Conservation (phyloP, 1,140 invertebrate species). For the Megalonaias nervosa region DNA sequence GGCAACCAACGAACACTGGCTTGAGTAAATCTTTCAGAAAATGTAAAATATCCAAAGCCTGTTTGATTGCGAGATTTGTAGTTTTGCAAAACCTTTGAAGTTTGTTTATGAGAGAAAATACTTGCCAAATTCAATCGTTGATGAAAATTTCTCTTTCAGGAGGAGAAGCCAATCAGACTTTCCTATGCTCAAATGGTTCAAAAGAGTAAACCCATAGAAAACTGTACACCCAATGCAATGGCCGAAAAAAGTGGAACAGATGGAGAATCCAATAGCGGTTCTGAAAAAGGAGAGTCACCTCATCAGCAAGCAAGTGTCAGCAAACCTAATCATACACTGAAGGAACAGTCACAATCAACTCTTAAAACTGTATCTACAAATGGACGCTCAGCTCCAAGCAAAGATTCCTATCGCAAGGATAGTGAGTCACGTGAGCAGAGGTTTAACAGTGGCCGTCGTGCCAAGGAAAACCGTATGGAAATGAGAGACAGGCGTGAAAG, state of each 20-base stretch:
- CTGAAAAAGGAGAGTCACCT: conserved; percentile 32
- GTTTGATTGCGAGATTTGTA: no score
- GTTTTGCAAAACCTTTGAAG: no score
- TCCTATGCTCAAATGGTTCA: conserved; percentile 90
- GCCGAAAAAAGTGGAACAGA: conserved; percentile 9
- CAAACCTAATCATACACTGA: conserved; percentile 44
- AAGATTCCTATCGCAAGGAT: conserved; percentile 55
- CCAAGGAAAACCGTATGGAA: conserved; percentile 60
- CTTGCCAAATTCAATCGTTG: no score
- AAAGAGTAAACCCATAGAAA: conserved; percentile 62
- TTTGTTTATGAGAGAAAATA: no score
- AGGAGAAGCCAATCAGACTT: conserved; percentile 72
- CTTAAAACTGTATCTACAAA: conserved; percentile 35
- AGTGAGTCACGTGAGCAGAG: conserved; percentile 47
- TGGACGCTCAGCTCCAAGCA: conserved; percentile 36
- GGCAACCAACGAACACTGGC: no score
- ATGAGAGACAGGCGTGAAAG: conserved; percentile 18
- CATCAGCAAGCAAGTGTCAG: conserved; percentile 17
- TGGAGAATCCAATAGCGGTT: conserved; percentile 15
- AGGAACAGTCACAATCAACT: conserved; percentile 56
- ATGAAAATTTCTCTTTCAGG: conserved; percentile 24
- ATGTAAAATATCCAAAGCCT: no score
- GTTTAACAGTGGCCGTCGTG: conserved; percentile 36
- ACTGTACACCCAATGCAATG: conserved; percentile 40
- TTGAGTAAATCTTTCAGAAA: no score